These are phyloP conservation scores for Dromius quadrimaculatus DNA, from an alignment of 2,888 invertebrate species.

Conservation along the genomic window DNA sequence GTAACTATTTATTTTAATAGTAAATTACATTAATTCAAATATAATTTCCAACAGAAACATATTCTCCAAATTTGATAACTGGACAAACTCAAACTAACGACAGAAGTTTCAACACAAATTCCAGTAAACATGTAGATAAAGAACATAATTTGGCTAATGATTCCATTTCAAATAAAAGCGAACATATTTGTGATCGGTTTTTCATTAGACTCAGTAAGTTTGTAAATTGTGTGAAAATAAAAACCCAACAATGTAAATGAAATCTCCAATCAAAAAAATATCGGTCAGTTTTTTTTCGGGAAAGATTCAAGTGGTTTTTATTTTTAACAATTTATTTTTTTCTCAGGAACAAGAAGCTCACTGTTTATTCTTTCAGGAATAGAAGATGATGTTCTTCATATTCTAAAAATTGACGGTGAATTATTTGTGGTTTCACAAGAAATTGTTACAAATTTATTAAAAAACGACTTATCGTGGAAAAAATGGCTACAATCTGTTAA, in stretches of 20 bases:
- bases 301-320: neutral
- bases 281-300: neutral
- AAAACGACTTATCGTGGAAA: slow-evolving; percentile 7
- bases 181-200: slow-evolving; percentile 37
- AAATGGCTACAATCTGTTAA: slow-evolving; percentile 24
- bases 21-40: no score
- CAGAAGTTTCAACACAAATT: no score
- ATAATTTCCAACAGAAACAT: no score
- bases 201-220: slow-evolving; percentile 24
- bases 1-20: no score
- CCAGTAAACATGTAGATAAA: no score
- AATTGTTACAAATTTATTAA: slow-evolving; percentile 35
- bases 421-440: slow-evolving; percentile 40
- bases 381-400: slow-evolving; percentile 13
- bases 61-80: no score
- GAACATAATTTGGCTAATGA: no score
- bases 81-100: no score
- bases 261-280: no score
- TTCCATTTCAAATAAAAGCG: slow-evolving; percentile 14
- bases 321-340: neutral
- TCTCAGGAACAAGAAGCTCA: no score
- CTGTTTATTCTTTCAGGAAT: slow-evolving; percentile 29
- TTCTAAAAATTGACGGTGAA: slow-evolving; percentile 38
- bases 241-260: neutral
- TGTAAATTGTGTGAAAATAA: neutral